Conservation (phyloP, 2,797 vertebrate species). For the Propithecus perrieri region DNA sequence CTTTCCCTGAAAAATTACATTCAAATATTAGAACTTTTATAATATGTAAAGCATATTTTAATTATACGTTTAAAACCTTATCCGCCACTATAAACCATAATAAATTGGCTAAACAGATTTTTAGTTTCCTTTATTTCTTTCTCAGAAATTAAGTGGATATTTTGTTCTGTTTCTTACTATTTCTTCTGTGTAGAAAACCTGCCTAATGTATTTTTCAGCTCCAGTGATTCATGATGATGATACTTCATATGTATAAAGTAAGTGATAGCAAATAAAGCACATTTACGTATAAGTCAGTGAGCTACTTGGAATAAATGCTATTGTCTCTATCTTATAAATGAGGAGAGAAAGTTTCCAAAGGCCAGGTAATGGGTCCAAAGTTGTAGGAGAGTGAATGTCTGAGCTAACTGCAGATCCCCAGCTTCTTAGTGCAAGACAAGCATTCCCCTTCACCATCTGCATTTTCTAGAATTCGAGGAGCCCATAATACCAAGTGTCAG, state of each 20-base stretch:
- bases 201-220: not conserved
- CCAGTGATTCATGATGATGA: not conserved
- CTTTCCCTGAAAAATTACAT: not conserved
- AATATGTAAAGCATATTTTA: not conserved
- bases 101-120: not conserved
- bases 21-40: conserved; percentile 7
- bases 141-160: not conserved
- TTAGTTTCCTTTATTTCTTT: not conserved
- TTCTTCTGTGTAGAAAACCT: not conserved
- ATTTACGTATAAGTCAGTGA: not conserved
- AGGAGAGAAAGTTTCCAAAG: not conserved
- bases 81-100: not conserved
- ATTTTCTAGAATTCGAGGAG: not conserved
- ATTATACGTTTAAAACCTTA: not conserved
- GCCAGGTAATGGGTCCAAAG: not conserved
- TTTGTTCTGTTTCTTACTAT: not conserved
- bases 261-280: not conserved
- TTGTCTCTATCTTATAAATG: not conserved
- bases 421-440: not conserved
- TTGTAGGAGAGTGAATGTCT: not conserved
- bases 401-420: too few species aligned
- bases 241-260: not conserved
- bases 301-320: not conserved
- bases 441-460: not conserved
- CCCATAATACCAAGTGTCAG: too few species aligned